Evolutionary conservation across 2,888 invertebrate genomes (phyloP), one percentile per base, ranked within the genome.

Genomic region (Eupeodes luniger): DNA sequence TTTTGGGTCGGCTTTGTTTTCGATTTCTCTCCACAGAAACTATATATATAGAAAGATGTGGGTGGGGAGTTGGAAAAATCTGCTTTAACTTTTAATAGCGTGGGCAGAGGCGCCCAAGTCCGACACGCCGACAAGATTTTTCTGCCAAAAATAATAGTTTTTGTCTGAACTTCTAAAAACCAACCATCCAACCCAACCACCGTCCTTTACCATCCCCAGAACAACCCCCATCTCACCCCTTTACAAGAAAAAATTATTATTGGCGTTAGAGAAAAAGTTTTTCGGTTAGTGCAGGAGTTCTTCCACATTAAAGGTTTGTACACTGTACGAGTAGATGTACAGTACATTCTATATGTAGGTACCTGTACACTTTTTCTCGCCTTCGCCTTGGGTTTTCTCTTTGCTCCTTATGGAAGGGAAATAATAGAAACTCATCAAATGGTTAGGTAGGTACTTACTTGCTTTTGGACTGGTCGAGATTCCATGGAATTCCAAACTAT

Each of bases 401-500:
- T 47, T 34, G 49, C 40, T 53, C 0, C 16, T 6, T 57, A 9
- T 14, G 16, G 53, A 66, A 9, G 19, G 16, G 53, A 66, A 86
- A 86, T 82, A 78, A 86, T 80, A 80, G 81, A 83, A 86, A 81
- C 70, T 85, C 82, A 80, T 82, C 76, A 86, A 86, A 77, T 81
- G 72, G 69, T 57, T 89, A 40, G 69, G 61, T 89, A 40, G 66
- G 61, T 89, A 92, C 91, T 92, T 91, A 93, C 94, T 92, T 90
- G 93, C 91, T 92, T 95, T 95, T 34, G 91, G 89, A 92, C 96
- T 96, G n/a, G 97, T 95, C 91, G 95, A 95, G 76, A 98, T 95
- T 1, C 98, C 98, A 93, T 96, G 96, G 94, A 99, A 98, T 91
- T 96, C 96, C 62, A 99, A 93, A 55, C 94, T 95, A 93, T 98